Base-by-base conservation (phyloP, 2,888 invertebrate species). In the Nomada flava region DNA sequence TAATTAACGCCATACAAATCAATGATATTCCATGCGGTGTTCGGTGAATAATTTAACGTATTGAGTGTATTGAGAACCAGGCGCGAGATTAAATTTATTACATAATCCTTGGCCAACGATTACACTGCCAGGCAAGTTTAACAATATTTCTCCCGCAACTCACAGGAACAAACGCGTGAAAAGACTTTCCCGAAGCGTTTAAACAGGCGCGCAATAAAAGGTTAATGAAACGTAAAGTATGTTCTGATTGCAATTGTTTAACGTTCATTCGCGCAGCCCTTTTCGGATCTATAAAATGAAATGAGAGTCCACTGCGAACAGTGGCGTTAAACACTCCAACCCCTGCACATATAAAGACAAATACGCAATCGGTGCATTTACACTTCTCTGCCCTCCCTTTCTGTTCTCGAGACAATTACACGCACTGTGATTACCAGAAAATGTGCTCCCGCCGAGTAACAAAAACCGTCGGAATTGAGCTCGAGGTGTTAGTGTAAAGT, bases 1-100 rank as follows among this genome's bases (percentile, higher is more conserved):
- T 84, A 86, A 86, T 86, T 82, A 82, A 73, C 47, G 82, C 52
- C 77, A 65, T 50, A 20, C 82, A 23, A 64, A 59, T 71, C 47
- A 71, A 53, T 55, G 73, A 82, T 71, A 73, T 71, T 73, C 72
- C 76, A 62, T 55, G 55, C 55, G 18, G 26, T 53, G 50, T 55
- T 15, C 42, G 13, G 29, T 10, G 13, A 36, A 36, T 50, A 47
- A 75, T 69, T 65, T 64, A 64, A 47, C 53, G 18, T 15, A 5
- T 29, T 69, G 53, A 44, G 57, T 65, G 55, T 55, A 71, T 71
- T 71, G 67, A 62, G 60, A 18, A 47, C 36, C 63, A 53, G 53
- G 59, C 70, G 79, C 76, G 57, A 1, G 69, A 65, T 70, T n/a
- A 42, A 7, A 36, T 36, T 36, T 36, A 36, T 36, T 7, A 36